Percentiles rank a stretch among this genome's conserved stretches.
These are phyloP conservation scores for Pelecanoides urinatrix DNA, from an alignment of 2,113 vertebrate species.

Conservation along the genomic window DNA sequence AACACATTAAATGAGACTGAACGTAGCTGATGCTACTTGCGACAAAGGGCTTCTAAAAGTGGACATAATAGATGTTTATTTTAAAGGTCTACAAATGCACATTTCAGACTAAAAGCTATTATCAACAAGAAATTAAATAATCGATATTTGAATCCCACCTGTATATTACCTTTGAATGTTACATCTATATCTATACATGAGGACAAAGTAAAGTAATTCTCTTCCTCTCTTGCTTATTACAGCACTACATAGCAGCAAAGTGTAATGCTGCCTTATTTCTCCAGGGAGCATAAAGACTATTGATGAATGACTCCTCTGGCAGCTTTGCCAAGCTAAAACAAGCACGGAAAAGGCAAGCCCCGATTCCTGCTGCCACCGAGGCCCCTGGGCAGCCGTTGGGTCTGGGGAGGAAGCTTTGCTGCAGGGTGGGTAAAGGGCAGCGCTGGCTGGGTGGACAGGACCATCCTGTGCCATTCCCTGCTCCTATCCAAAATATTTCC, in stretches of 20 bases:
- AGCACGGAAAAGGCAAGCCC: not conserved
- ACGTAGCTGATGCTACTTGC: not conserved
- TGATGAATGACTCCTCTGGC: not conserved
- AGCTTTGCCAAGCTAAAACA: not conserved
- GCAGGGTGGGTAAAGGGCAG: not conserved
- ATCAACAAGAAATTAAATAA: not conserved
- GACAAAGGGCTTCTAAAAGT: not conserved
- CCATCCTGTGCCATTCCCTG: not conserved
- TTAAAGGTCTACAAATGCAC: not conserved
- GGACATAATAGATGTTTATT: not conserved
- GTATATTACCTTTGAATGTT: not conserved
- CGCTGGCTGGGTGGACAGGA: not conserved
- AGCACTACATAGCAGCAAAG: not conserved
- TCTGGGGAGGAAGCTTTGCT: fast-evolving
- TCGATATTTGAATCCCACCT: not conserved
- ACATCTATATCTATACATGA: not conserved
- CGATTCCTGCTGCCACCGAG: fast-evolving
- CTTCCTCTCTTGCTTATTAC: not conserved
- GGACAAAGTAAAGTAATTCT: not conserved
- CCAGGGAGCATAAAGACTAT: not conserved
- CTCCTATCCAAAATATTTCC: not conserved
- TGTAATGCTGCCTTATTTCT: not conserved
- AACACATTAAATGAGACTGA: not conserved
- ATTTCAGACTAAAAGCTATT: not conserved
- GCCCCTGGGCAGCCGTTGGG: not conserved